Base-by-base conservation (phyloP, 2,888 invertebrate genomes). In the Melipona bicolor region DNA sequence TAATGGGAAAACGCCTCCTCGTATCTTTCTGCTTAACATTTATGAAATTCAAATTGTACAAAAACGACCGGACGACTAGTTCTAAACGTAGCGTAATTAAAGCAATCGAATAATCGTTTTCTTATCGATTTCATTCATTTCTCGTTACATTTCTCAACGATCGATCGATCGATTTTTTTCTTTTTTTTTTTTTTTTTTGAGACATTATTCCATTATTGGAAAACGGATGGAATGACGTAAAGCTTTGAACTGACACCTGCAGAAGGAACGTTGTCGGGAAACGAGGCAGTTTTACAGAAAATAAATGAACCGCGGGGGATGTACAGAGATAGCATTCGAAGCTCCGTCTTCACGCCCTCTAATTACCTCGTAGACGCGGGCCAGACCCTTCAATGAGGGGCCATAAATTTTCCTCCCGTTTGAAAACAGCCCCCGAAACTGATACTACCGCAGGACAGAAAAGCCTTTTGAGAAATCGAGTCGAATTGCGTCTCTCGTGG, bases 281-380 rank as follows among this genome's bases (percentile, higher is more conserved):
- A 85, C 81, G 82, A 85, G 90, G 86, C 80, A 91, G 81, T 91
- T 91, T 89, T 81, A 83, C 54, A 61, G 74, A 62, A 75, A 59
- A 82, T 82, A 79, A 86, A 90, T 83, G 90, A 92, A 91, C 92
- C 90, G 88, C 89, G 88, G 82, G 74, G 86, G 70, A 9, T n/a
- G 56, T 88, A 88, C 81, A 77, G 49, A 92, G 92, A 94, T 93
- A 94, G 91, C 88, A 90, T 87, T 87, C 88, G 77, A 86, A 79
- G 74, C 84, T 86, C 85, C 85, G 87, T 83, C 89, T 89, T 91
- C 91, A 90, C 93, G 92, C 94, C 94, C 94, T 94, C 94, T 94
- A 94, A 94, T 94, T 94, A 94, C 94, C 93, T 92, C 91, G 91
- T 91, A 93, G 93, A 91, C 91, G 86, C 86, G 83, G 86, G 5